Conservation (phyloP, 2,113 vertebrate species). For the Cygnus atratus region DNA sequence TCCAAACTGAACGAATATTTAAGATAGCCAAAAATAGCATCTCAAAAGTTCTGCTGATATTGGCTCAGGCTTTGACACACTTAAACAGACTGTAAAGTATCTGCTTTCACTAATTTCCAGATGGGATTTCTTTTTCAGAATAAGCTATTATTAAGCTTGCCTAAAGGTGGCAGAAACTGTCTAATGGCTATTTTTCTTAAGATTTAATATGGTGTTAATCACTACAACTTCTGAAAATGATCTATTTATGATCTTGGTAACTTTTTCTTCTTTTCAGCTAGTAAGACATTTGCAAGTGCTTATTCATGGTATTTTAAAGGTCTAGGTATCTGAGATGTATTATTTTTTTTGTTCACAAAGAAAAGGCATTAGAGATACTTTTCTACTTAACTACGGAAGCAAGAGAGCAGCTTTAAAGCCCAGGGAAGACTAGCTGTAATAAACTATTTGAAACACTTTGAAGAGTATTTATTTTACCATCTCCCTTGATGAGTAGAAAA, state of each 20-base stretch:
- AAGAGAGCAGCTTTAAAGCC: neutral
- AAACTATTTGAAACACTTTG: neutral
- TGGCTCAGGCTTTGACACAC: slow-evolving; percentile 19
- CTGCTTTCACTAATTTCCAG: slow-evolving; percentile 10
- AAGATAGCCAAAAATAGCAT: slow-evolving; percentile 32
- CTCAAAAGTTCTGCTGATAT: neutral
- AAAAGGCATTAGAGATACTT: slow-evolving; percentile 1
- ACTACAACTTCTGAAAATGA: slow-evolving; percentile 3
- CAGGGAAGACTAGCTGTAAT: neutral
- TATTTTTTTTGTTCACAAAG: slow-evolving; percentile 23
- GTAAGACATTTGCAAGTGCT: slow-evolving; percentile 28
- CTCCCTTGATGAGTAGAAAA: neutral
- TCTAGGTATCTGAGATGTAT: neutral
- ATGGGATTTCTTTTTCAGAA: slow-evolving; percentile 30
- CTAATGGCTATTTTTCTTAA: slow-evolving; percentile 5
- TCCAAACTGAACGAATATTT: slow-evolving; percentile 17
- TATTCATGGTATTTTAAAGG: slow-evolving; percentile 53
- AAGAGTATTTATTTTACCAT: slow-evolving; percentile 3
- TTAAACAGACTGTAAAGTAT: neutral
- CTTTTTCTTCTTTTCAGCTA: slow-evolving; percentile 39
- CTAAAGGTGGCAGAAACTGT: slow-evolving; percentile 10
- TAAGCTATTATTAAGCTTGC: slow-evolving; percentile 27
- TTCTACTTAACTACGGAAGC: neutral
- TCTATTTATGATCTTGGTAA: slow-evolving; percentile 17
- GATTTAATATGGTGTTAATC: slow-evolving; percentile 35